phyloP scores from a whole-genome alignment of 92 coral and sea anemone genomes.

The Plumapathes pennacea region DNA sequence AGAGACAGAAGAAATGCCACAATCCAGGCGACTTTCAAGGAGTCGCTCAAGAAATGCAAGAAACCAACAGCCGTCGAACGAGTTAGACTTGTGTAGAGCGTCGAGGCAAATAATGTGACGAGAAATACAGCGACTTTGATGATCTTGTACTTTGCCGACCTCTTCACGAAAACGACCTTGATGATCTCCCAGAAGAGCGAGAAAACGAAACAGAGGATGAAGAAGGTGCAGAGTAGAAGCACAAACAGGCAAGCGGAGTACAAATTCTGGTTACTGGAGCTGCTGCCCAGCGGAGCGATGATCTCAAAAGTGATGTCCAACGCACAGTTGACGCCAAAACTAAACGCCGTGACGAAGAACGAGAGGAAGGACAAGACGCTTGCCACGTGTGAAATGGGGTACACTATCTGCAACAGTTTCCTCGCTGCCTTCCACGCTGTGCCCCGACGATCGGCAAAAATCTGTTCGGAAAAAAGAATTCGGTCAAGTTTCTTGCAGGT shows the following conservation, averaged over 20 bases:
- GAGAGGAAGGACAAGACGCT: conserved; percentile 39
- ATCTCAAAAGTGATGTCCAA: conserved; percentile 63
- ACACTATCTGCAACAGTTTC: conserved; percentile 11
- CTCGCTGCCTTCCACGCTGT: conserved; percentile 37
- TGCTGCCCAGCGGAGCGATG: conserved; percentile 53
- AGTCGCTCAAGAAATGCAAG: conserved; percentile 35
- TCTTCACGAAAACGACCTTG: conserved; percentile 35
- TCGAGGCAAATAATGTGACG: conserved; percentile 21
- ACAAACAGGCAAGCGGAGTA: conserved; percentile 45
- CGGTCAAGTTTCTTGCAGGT: too few species aligned
- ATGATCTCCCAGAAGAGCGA: conserved; percentile 77
- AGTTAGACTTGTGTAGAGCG: conserved; percentile 38
- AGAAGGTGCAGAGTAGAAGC: conserved; percentile 39
- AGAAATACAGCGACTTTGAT: conserved; percentile 33
- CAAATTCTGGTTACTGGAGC: conserved; percentile 18
- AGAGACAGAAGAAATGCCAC: conserved; percentile 46
- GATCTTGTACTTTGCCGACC: conserved; percentile 20
- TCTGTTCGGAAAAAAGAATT: conserved; percentile 14
- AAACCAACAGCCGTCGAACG: conserved; percentile 18
- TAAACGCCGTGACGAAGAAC: conserved; percentile 63
- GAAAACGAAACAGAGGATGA: conserved; percentile 39
- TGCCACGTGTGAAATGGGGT: conserved; percentile 44
- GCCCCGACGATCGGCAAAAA: conserved; percentile 34
- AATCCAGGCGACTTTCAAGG: conserved; percentile 55
- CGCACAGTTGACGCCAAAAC: conserved; percentile 67